phyloP scores from a whole-genome alignment of 2,888 invertebrate genomes.

The Seira ritae region DNA sequence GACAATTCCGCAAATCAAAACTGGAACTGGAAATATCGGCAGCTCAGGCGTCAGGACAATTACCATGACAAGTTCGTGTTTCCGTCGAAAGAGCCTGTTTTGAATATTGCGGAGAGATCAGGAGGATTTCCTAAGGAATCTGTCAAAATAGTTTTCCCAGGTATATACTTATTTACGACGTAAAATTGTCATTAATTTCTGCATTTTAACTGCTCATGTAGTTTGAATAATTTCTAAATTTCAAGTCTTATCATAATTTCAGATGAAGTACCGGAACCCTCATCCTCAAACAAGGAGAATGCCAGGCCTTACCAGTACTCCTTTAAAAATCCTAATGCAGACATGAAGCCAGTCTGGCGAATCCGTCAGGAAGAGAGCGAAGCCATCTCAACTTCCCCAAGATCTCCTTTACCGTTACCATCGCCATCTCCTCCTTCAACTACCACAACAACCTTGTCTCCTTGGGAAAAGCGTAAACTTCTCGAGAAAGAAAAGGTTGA shows the following conservation, averaged over 20 bases:
- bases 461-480: too few relatives aligned
- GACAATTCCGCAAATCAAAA: slow-evolving; percentile 17
- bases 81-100: slow-evolving; percentile 27
- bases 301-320: too few relatives aligned
- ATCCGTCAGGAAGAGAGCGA: too few relatives aligned
- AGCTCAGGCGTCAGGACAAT: slow-evolving; percentile 23
- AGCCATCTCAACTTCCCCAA: too few relatives aligned
- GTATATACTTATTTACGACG: slow-evolving; percentile 3
- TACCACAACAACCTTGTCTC: neutral
- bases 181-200: too few relatives aligned
- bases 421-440: slow-evolving; percentile 20
- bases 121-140: neutral
- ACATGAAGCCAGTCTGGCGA: slow-evolving; percentile 20
- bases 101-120: neutral
- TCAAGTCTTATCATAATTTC: too few relatives aligned
- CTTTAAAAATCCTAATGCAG: neutral
- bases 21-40: slow-evolving; percentile 19
- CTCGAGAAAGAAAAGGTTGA: slow-evolving; percentile 24
- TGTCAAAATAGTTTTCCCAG: slow-evolving; percentile 48
- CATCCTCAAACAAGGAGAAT: too few relatives aligned
- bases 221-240: neutral
- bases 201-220: too few relatives aligned
- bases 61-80: slow-evolving; percentile 51
- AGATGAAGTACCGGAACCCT: slow-evolving; percentile 14
- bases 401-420: too few relatives aligned